Percentiles rank a stretch among this genome's conserved stretches.
Evolutionary conservation across 2,113 vertebrate species (phyloP).

Genomic region (Mus pahari): DNA sequence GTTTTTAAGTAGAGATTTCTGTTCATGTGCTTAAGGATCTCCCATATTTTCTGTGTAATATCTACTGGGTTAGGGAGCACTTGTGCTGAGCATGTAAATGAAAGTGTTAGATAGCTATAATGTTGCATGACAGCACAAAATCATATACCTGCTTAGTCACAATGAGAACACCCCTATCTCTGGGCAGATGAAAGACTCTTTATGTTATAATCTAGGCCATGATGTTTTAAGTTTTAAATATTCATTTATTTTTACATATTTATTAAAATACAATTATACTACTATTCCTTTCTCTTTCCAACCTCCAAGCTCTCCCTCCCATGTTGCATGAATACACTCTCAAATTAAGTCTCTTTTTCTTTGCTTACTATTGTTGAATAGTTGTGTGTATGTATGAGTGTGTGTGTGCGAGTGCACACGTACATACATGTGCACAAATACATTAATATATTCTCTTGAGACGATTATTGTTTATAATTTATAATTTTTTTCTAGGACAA

Average conservation of each 20-base stretch:
- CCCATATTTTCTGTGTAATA: not conserved
- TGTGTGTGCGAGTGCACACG: not conserved
- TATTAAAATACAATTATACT: not conserved
- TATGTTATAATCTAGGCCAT: not conserved
- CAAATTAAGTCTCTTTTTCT: not conserved
- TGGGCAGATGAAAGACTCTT: not conserved
- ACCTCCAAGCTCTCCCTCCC: not conserved
- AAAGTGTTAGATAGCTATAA: not conserved
- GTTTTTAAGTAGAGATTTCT: not conserved
- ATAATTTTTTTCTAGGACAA: not conserved
- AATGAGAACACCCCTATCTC: not conserved
- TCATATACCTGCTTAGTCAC: not conserved
- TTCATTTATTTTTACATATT: not conserved
- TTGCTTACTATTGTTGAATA: not conserved
- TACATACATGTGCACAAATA: not conserved
- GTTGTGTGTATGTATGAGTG: not conserved
- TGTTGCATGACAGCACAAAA: not conserved
- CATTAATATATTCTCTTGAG: too few species aligned
- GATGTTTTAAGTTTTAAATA: not conserved
- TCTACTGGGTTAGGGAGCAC: not conserved
- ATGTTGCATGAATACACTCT: not conserved
- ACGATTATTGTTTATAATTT: not conserved
- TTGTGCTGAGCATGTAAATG: not conserved
- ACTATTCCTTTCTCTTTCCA: not conserved
- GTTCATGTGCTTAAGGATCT: not conserved